Conservation (phyloP, 1,140 invertebrate genomes). For the Cherax destructor region DNA sequence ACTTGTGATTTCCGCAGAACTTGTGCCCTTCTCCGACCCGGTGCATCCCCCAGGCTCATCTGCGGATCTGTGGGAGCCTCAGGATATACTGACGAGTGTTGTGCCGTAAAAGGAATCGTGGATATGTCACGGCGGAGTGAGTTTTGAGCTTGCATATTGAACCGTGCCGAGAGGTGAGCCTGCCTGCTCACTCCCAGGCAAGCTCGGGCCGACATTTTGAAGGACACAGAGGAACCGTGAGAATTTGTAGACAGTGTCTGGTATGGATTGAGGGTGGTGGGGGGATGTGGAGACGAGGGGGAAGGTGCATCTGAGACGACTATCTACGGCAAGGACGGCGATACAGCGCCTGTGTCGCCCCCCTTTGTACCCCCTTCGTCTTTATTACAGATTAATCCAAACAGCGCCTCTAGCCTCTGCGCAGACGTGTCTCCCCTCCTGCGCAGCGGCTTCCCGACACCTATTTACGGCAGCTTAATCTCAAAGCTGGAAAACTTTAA, state of each 20-base stretch:
- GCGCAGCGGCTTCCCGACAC: slow-evolving; percentile 24
- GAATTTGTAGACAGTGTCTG: slow-evolving; percentile 19
- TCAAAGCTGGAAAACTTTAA: slow-evolving; percentile 8
- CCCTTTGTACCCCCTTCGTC: background rate
- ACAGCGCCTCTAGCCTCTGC: background rate
- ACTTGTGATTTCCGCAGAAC: slow-evolving; percentile 42
- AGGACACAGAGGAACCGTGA: background rate
- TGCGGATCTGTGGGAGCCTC: background rate
- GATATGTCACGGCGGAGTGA: slow-evolving; percentile 22
- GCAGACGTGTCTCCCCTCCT: background rate
- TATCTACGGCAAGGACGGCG: too few species aligned
- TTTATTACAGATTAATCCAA: slow-evolving; percentile 5
- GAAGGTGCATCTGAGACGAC: too few species aligned
- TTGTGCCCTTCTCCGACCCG: slow-evolving; percentile 47
- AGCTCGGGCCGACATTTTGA: slow-evolving; percentile 53
- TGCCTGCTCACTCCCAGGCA: background rate
- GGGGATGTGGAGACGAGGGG: background rate
- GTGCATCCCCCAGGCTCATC: slow-evolving; percentile 16
- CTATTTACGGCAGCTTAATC: background rate
- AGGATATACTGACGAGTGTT: slow-evolving; percentile 47
- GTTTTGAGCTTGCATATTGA: slow-evolving; percentile 50
- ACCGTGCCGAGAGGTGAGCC: slow-evolving; percentile 3
- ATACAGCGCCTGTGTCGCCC: background rate
- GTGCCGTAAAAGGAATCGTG: slow-evolving; percentile 17
- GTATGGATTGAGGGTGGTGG: background rate